phyloP scores from a whole-genome alignment of 2,797 vertebrate genomes.

The Tympanoctomys barrerae region DNA sequence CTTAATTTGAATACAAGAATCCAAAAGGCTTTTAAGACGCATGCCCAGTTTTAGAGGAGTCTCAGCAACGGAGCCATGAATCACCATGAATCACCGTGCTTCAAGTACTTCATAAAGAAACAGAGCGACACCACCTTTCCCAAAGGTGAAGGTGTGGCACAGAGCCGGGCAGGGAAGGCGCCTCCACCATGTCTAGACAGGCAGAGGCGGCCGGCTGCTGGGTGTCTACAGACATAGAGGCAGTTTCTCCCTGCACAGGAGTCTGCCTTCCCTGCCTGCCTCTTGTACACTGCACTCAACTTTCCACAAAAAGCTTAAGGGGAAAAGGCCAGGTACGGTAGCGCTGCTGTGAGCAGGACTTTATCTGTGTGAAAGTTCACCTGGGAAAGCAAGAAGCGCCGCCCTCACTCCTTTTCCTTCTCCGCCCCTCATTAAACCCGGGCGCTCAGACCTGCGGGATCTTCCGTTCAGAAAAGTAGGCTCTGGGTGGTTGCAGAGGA shows the following conservation, averaged over 20 bases:
- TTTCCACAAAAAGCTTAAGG: background rate
- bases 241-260: background rate
- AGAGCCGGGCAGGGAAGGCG: background rate
- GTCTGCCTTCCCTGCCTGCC: background rate
- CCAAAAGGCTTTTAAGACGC: constrained; percentile 12
- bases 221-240: too few species aligned
- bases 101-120: constrained; percentile 49
- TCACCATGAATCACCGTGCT: constrained; percentile 35
- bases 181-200: background rate
- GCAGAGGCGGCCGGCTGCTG: background rate
- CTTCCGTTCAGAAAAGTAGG: background rate
- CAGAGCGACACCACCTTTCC: constrained; percentile 29
- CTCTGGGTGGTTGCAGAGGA: background rate
- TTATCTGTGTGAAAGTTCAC: background rate
- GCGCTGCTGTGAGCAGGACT: background rate
- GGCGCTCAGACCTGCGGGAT: too few species aligned
- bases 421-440: background rate
- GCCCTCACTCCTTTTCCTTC: background rate
- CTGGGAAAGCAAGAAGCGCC: background rate
- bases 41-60: constrained; percentile 43
- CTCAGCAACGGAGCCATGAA: constrained; percentile 55
- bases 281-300: background rate
- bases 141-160: constrained; percentile 58
- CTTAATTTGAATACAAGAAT: constrained; percentile 11
- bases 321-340: background rate